Evolutionary conservation across 2,113 vertebrate species (phyloP), one percentile per base, ranked within the genome.

Genomic region (Bombycilla garrulus): DNA sequence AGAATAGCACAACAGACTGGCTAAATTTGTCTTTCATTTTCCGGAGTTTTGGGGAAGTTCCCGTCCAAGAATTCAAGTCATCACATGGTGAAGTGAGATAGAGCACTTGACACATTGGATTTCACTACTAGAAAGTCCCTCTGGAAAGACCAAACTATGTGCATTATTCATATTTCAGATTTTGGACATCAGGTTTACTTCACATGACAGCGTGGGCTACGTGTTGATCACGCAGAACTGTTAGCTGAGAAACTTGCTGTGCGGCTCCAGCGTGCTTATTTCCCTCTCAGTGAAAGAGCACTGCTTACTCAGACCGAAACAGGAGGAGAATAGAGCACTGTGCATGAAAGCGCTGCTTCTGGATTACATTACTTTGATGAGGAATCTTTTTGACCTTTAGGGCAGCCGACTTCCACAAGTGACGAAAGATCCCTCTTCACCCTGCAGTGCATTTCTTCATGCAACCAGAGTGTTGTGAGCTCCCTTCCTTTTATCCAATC

Each of bases 51-150:
- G 91, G 73, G 88, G 81, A 91, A 92, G 57, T 93, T 91, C 82
- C 76, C 7, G 1, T 64, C 19, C 57, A 67, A 57, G 42, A 85
- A 89, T 35, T 92, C 44, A 38, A 45, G 78, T 62, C 25, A 50
- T 86, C 92, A 90, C 88, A 67, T 24, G 88, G 38, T 87, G 31
- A 84, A 82, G 53, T 26, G 22, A 62, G 67, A 66, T 5, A 44
- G 56, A 81, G 72, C 7, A 50, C 72, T 48, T 86, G 56, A 69
- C 65, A 67, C 81, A 54, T 92, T 6, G 5, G 54, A 93, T 96
- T 96, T 96, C 53, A 69, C 87, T 69, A 70, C 56, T 23, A 90
- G 45, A 93, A 95, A 96, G 69, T 86, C 87, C 95, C 96, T 70
- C 42, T n/a, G 65, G 40, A 86, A 33, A 84, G 77, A 92, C 40